phyloP scores from a whole-genome alignment of 2,888 invertebrate species.

The Philopedon plagiatum region DNA sequence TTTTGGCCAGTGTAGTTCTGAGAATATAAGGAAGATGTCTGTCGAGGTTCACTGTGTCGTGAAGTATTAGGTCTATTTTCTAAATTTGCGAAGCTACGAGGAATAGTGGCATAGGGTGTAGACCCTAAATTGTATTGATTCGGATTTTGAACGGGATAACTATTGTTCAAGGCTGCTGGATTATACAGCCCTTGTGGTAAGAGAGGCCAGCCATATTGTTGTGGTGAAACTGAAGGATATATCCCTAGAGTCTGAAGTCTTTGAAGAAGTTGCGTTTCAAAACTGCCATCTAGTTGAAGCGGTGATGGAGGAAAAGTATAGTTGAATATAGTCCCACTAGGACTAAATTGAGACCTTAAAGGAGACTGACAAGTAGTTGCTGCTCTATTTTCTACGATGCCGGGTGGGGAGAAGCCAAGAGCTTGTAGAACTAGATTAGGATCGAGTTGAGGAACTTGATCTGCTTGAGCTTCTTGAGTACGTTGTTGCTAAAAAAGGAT shows the following conservation, averaged over 20 bases:
- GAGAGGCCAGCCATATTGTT: conserved; percentile 56
- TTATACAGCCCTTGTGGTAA: conserved; percentile 33
- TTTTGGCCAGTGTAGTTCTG: not conserved
- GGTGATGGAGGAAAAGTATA: conserved; percentile 60
- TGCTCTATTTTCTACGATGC: conserved; percentile 65
- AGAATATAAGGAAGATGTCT: conserved; percentile 54
- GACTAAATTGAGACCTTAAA: conserved; percentile 62
- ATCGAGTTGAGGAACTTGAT: conserved; percentile 60
- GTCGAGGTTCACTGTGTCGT: conserved; percentile 61
- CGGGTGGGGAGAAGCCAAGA: conserved; percentile 61
- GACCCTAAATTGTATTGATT: conserved; percentile 64
- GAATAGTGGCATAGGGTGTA: conserved; percentile 62
- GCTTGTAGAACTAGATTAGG: conserved; percentile 62
- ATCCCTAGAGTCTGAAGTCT: conserved; percentile 70
- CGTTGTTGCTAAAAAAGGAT: conserved; percentile 36
- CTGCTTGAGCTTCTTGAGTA: conserved; percentile 44
- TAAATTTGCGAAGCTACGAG: conserved; percentile 62
- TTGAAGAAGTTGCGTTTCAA: conserved; percentile 71
- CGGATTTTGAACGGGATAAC: conserved; percentile 65
- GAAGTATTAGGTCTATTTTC: conserved; percentile 60
- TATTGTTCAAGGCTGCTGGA: conserved; percentile 59
- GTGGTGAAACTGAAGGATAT: conserved; percentile 63
- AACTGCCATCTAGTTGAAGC: conserved; percentile 56
- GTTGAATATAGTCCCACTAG: conserved; percentile 61
- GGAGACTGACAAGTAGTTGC: conserved; percentile 65